Base-by-base conservation (phyloP, 1,140 invertebrate species). In the Hypsibius dujardini region DNA sequence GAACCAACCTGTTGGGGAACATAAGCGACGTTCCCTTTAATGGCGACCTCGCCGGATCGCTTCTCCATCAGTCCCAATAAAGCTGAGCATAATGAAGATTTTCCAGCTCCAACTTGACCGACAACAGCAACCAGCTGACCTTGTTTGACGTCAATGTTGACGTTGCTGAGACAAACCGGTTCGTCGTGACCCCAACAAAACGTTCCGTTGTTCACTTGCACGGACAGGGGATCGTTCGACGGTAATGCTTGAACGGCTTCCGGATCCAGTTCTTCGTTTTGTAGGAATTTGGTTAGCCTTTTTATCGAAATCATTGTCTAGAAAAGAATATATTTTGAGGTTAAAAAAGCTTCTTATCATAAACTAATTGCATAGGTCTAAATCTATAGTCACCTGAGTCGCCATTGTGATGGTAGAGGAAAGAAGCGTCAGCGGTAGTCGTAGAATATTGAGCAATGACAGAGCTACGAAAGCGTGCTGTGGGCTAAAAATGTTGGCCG, bases 401-500 rank as follows among this genome's bases (percentile, higher is more conserved):
- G 50, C 50, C 50, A 56, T 56, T n/a, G 50, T 56, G n/a, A 56
- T 56, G 7, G 50, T 56, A n/a, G 50, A 12, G 50, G 50, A n/a
- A 7, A 56, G 50, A 12, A 56, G 50, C 50, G 50, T 56, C 50
- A 56, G n/a, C n/a, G 50, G 50, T n/a, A 56, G 50, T 7, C 50
- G 50, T 56, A 56, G 50, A n/a, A 56, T 56, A 56, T 56, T 56
- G 7, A 56, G n/a, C 7, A 56, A n/a, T n/a, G 50, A 7, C 50
- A 56, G 73, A 60, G 70, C 14, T 1, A 15, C 73, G 70, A 70
- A n/a, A 28, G 90, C 95, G 77, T 85, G 92, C 79, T 86, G 84
- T 75, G 92, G 87, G 79, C 92, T 87, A 77, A 98, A 82, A 72
- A 90, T 83, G 78, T 90, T 87, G 15, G 77, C 76, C 1, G 77